Percentiles rank a stretch among this genome's conserved stretches.
phyloP scores from a whole-genome alignment of 2,113 vertebrate genomes.

The Arizona elegans region DNA sequence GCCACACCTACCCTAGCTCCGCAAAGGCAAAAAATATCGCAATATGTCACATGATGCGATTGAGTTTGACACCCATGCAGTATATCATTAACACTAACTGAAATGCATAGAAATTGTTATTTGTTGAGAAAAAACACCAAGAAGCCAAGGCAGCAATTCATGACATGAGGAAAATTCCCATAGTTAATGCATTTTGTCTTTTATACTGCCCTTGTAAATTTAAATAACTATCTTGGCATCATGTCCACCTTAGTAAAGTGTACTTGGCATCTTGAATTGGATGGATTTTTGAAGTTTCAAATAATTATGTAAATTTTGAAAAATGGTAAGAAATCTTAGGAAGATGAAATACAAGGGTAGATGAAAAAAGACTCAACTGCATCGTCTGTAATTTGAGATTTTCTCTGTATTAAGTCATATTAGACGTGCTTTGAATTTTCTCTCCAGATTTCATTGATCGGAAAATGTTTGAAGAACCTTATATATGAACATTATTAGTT shows the following conservation, averaged over 20 bases:
- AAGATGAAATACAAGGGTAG: not conserved
- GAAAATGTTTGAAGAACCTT: not conserved
- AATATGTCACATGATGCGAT: too few species aligned
- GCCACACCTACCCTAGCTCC: too few species aligned
- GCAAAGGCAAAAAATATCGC: too few species aligned
- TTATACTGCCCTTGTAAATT: not conserved
- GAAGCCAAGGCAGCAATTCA: not conserved
- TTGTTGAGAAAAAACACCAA: not conserved
- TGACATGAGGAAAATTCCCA: not conserved
- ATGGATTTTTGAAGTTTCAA: not conserved
- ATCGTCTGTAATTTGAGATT: not conserved
- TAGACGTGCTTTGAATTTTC: not conserved
- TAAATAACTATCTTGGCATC: not conserved
- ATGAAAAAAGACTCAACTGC: not conserved
- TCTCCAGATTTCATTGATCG: not conserved
- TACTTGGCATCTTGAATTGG: not conserved
- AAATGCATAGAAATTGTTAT: not conserved
- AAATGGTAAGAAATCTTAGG: not conserved
- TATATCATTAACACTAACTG: not conserved
- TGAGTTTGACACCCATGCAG: not conserved
- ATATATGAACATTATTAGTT: not conserved
- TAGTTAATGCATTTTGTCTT: not conserved
- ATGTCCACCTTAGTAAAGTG: not conserved
- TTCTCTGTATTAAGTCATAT: not conserved
- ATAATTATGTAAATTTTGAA: not conserved